These are phyloP conservation scores for Sipha flava DNA, from an alignment of 1,140 invertebrate genomes.

Conservation along the genomic window DNA sequence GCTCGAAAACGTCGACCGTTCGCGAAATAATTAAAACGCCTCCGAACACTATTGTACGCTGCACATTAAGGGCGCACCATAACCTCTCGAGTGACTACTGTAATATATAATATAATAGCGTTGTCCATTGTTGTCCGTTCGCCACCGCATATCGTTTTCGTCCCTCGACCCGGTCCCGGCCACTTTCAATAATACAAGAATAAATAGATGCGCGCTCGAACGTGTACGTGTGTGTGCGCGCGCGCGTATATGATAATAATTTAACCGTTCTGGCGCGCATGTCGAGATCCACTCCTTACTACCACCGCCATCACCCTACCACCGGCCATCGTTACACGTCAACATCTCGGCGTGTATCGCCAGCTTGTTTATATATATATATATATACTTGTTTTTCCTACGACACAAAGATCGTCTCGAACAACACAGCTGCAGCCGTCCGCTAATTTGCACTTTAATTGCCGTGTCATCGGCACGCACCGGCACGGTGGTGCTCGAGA, in stretches of 20 bases:
- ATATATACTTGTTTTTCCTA: background rate
- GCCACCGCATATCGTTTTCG: background rate
- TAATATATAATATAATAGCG: background rate
- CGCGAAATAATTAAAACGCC: background rate
- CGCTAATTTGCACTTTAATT: constrained; percentile 27
- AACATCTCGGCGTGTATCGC: too few species aligned
- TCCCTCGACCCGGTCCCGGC: too few species aligned
- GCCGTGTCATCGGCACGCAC: constrained; percentile 14
- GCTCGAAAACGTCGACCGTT: background rate
- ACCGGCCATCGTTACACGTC: too few species aligned
- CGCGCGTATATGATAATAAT: too few species aligned
- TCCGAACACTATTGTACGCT: too few species aligned
- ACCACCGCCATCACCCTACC: too few species aligned
- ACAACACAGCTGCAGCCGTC: background rate
- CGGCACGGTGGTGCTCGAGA: background rate
- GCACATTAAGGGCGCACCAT: too few species aligned
- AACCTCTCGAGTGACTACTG: too few species aligned
- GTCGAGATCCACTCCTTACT: too few species aligned
- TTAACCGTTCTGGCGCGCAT: too few species aligned
- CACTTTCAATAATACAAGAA: background rate
- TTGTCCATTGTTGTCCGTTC: background rate
- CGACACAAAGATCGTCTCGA: background rate
- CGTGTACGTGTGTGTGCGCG: too few species aligned
- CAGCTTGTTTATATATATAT: background rate
- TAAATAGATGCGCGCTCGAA: too few species aligned